Percentiles rank a stretch among this genome's conserved stretches.
Conservation (phyloP, 2,888 invertebrate species). For the Nasonovia ribisnigri region DNA sequence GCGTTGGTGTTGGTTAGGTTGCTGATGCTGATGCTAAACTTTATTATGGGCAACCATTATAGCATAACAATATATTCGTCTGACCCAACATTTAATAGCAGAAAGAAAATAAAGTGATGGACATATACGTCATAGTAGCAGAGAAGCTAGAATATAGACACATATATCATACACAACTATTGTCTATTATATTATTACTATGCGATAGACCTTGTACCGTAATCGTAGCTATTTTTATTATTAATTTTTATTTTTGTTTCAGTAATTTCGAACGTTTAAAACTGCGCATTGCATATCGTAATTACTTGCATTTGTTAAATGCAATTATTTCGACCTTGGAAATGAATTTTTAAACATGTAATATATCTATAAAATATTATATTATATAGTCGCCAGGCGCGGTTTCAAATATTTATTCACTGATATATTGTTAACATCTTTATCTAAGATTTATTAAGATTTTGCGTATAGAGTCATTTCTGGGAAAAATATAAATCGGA, state of each 20-base stretch:
- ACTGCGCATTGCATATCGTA: conserved; percentile 1
- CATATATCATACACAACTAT: neutral
- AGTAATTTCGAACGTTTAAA: conserved; percentile 18
- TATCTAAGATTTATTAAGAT: neutral
- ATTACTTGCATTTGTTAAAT: conserved; percentile 30
- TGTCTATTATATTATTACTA: neutral
- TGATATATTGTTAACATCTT: neutral
- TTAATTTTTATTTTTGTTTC: neutral
- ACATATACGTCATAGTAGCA: neutral
- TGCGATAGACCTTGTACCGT: conserved; percentile 23
- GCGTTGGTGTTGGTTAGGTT: neutral
- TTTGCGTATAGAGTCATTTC: neutral
- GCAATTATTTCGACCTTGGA: conserved; percentile 40
- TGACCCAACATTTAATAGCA: neutral
- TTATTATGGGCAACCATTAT: neutral
- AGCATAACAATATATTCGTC: neutral
- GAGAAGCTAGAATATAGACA: neutral
- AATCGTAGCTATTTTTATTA: conserved; percentile 18
- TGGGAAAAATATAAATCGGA: neutral
- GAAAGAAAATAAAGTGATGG: neutral
- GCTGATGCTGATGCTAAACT: neutral
- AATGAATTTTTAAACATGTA: neutral
- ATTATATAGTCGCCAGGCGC: neutral
- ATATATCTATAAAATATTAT: conserved; percentile 12
- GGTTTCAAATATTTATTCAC: neutral